Evolutionary conservation across 2,888 invertebrate genomes (phyloP), one percentile per base, ranked within the genome.

Genomic region (Galeopsomyia nigrocyanea): DNA sequence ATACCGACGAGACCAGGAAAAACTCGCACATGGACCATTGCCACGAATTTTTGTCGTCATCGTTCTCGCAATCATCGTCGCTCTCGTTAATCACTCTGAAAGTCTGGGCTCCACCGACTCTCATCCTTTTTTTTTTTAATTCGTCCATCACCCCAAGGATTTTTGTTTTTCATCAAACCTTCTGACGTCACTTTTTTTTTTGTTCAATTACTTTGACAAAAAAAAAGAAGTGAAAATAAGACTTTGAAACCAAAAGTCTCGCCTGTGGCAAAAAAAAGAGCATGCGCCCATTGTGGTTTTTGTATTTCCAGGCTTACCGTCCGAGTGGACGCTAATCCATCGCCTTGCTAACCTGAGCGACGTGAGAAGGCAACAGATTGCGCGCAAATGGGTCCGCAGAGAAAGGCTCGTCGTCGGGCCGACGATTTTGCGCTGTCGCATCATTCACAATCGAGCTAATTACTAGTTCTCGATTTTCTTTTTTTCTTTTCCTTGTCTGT

Each of bases 331-430:
- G 31, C 77, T 82, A 77, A 81, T 85, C 73, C 80, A 82, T 78
- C 82, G 81, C 75, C 77, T 83, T 77, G 78, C 82, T 77, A 84
- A 84, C 75, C 76, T 84, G 79, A 86, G 84, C 78, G 82, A 85
- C 79, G 81, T 85, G 64, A 84, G 82, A 77, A 79, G 82, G 76
- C 84, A 83, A 78, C 84, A 85, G 77, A 82, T 86, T 72, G 72
- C 79, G 68, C 81, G 85, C 80, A 84, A 86, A 56, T 86, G 85
- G 85, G 79, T 79, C 73, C 80, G 81, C 74, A 81, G 80, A 68
- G 84, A 84, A 70, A 78, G 78, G 75, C 76, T 79, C 67, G 69
- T 77, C 68, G 63, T 64, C 63, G 75, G 76, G 39, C 71, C 78
- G 10, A 62, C 76, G 13, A 53, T 79, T 47, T 26, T 78, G 73